A percentile compares a stretch with the other conserved stretches of the same genome.
phyloP scores from a whole-genome alignment of 2,113 vertebrate genomes.

The Chaenogobius annularis region DNA sequence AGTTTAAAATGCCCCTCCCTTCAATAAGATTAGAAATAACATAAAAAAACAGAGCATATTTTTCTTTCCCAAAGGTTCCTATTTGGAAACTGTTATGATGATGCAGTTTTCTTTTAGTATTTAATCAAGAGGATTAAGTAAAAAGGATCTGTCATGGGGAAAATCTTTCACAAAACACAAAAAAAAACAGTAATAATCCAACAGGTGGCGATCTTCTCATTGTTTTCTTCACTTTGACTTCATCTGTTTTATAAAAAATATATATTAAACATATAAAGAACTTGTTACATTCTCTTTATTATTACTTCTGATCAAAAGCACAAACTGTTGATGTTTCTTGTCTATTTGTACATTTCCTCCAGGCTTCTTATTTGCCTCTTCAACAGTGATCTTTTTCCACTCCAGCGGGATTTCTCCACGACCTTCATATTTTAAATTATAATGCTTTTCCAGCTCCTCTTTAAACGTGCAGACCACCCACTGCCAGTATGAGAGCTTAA shows the following conservation, averaged over 20 bases:
- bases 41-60: too few relatives aligned
- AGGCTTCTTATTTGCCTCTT: conserved; percentile 41
- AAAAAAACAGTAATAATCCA: background rate
- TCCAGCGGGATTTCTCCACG: background rate
- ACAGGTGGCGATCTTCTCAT: background rate
- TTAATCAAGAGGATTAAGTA: background rate
- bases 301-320: too few relatives aligned
- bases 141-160: background rate
- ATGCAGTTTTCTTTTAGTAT: background rate
- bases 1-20: background rate
- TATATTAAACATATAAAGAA: too few relatives aligned
- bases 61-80: too few relatives aligned
- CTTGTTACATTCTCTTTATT: background rate
- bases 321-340: background rate
- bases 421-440: conserved; percentile 16
- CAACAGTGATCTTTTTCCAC: background rate
- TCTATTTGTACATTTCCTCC: conserved; percentile 20
- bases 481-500: conserved; percentile 73
- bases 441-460: conserved; percentile 50
- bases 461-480: conserved; percentile 79
- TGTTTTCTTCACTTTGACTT: background rate
- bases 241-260: too few relatives aligned
- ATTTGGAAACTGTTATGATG: too few relatives aligned
- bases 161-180: background rate
- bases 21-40: too few relatives aligned